Evolutionary conservation across 2,113 vertebrate species (phyloP).

Genomic region (Cinclus cinclus): DNA sequence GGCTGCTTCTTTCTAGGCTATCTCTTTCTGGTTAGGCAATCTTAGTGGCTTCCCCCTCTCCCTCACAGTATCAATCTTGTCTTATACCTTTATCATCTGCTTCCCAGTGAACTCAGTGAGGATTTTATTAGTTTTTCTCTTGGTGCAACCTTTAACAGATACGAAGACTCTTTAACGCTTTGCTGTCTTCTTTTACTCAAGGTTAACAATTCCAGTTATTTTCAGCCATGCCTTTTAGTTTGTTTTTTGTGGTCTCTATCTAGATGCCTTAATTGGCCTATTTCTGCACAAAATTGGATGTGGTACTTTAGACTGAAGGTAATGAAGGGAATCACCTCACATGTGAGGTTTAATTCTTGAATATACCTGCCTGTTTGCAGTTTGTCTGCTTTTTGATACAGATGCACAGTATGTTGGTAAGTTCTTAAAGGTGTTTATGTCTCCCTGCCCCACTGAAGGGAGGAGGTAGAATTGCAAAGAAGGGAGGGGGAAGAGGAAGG

Average conservation of each 20-base stretch:
- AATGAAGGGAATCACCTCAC: background rate
- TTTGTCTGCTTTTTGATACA: background rate
- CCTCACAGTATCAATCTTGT: background rate
- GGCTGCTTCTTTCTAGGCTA: background rate
- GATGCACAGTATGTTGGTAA: background rate
- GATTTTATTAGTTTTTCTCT: background rate
- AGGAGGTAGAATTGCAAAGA: background rate
- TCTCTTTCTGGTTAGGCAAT: background rate
- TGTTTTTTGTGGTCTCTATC: background rate
- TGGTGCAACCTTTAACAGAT: background rate
- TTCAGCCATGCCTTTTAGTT: background rate
- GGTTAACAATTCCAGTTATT: background rate
- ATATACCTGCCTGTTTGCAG: background rate
- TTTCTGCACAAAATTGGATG: background rate
- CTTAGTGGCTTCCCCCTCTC: background rate
- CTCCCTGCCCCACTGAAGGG: background rate
- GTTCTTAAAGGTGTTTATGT: background rate
- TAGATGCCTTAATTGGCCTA: background rate
- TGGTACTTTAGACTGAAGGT: background rate
- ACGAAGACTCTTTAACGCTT: background rate
- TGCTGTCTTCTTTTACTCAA: background rate
- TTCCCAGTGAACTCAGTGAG: background rate
- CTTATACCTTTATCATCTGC: background rate
- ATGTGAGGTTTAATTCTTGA: background rate
- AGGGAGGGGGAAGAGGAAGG: background rate